Evolutionary conservation across 2,797 vertebrate genomes (phyloP).

Genomic region (Selene dorsalis): DNA sequence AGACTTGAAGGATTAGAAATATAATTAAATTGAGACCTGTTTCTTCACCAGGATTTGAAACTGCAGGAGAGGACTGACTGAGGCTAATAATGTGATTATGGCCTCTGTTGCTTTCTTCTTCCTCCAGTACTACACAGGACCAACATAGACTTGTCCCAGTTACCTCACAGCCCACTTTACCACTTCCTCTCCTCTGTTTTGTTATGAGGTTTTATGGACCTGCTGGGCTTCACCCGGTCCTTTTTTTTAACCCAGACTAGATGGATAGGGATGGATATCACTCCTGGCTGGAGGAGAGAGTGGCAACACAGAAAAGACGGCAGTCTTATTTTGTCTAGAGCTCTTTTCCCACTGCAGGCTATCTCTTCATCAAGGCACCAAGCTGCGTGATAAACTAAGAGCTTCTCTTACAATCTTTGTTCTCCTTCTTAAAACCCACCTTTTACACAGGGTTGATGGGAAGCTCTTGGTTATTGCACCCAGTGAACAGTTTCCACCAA

Average conservation of each 20-base stretch:
- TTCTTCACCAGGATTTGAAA: not conserved
- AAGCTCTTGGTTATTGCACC: constrained; percentile 23
- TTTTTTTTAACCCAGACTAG: constrained; percentile 60
- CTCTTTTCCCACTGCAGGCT: constrained; percentile 61
- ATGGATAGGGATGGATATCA: constrained; percentile 65
- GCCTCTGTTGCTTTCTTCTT: constrained; percentile 30
- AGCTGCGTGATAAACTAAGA: constrained; percentile 76
- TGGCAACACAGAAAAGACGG: constrained; percentile 47
- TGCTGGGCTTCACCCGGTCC: constrained; percentile 47
- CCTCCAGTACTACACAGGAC: constrained; percentile 1
- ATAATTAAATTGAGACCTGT: too few species aligned
- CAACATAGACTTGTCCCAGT: constrained; percentile 35
- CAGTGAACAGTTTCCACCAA: not conserved
- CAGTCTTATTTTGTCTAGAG: constrained; percentile 83
- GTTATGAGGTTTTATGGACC: constrained; percentile 35
- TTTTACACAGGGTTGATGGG: constrained; percentile 41
- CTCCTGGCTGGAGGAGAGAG: constrained; percentile 36
- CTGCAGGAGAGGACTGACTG: constrained; percentile 29
- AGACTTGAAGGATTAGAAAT: too few species aligned
- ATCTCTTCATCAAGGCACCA: constrained; percentile 82
- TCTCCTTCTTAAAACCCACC: constrained; percentile 14
- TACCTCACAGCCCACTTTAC: constrained; percentile 20
- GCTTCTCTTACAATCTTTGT: constrained; percentile 58
- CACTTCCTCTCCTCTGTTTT: constrained; percentile 19
- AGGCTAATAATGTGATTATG: constrained; percentile 34